Conservation (phyloP, 2,797 vertebrate genomes). For the Staurois parvus region DNA sequence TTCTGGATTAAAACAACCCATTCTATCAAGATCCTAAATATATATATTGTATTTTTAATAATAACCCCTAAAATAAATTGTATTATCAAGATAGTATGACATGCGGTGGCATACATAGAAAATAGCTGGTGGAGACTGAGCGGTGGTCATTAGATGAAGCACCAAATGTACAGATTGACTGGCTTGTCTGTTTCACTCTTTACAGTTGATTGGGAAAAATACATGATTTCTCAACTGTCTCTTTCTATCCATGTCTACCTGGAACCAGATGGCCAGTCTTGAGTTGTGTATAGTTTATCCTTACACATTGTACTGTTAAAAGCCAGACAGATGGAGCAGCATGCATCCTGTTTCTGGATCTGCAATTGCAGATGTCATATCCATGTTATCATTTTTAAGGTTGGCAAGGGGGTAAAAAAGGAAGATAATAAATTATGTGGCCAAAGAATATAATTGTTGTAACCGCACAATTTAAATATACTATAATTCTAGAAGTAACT, state of each 20-base stretch:
- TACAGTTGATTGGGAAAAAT: conserved; percentile 16
- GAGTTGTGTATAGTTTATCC: conserved; percentile 36
- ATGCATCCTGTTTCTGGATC: conserved; percentile 24
- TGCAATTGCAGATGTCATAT: conserved; percentile 50
- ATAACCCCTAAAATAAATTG: not conserved
- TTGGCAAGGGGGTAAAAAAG: not conserved
- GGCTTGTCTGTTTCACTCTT: conserved; percentile 10
- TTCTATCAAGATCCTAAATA: not conserved
- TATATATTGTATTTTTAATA: not conserved
- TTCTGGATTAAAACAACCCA: too few species aligned
- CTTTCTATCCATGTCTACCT: conserved; percentile 37
- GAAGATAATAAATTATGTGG: not conserved
- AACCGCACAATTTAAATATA: not conserved
- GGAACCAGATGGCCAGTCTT: conserved; percentile 53
- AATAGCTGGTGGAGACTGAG: not conserved
- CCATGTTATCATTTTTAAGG: not conserved
- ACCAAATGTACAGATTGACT: not conserved
- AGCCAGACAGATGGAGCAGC: conserved; percentile 49
- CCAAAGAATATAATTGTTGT: not conserved
- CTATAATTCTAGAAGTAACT: not conserved
- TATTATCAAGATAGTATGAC: not conserved
- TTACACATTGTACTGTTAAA: conserved; percentile 26
- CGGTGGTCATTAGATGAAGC: not conserved
- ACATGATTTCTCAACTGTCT: conserved; percentile 9
- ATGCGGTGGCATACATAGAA: not conserved